Percentiles rank a stretch among this genome's conserved stretches.
These are phyloP conservation scores for Cacatua alba DNA, from an alignment of 2,113 vertebrate species.

Conservation along the genomic window DNA sequence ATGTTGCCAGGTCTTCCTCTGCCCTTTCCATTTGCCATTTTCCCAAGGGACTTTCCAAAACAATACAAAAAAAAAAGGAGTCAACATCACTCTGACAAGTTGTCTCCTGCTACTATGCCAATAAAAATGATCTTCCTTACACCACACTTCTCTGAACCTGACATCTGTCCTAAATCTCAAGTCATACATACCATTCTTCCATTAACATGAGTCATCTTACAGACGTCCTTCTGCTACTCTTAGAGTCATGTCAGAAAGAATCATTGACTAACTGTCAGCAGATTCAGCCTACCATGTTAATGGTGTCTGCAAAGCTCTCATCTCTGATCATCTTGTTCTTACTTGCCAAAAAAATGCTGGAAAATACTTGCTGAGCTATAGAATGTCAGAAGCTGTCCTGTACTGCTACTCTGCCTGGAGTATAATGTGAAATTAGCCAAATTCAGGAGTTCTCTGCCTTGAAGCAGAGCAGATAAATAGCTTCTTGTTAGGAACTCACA, in stretches of 20 bases:
- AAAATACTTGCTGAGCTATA: slow-evolving; percentile 12
- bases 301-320: slow-evolving; percentile 38
- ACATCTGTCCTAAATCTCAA: slow-evolving; percentile 68
- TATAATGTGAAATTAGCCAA: not conserved
- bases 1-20: not conserved
- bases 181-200: slow-evolving; percentile 41
- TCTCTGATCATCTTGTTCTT: not conserved
- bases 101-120: slow-evolving; percentile 50
- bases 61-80: not conserved
- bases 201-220: slow-evolving; percentile 53
- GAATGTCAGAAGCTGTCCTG: not conserved
- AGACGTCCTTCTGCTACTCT: slow-evolving; percentile 36
- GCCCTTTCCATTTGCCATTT: slow-evolving; percentile 4
- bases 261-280: slow-evolving; percentile 71
- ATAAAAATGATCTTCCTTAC: slow-evolving; percentile 42
- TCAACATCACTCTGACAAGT: slow-evolving; percentile 54
- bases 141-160: slow-evolving; percentile 42
- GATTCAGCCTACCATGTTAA: slow-evolving; percentile 51
- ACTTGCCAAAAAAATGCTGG: slow-evolving; percentile 5
- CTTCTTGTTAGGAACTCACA: not conserved
- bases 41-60: slow-evolving; percentile 33
- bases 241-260: slow-evolving; percentile 46
- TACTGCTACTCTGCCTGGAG: not conserved
- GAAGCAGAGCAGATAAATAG: not conserved
- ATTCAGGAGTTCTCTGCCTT: not conserved